Conservation (phyloP, 2,888 invertebrate species). For the Diarsia brunnea region DNA sequence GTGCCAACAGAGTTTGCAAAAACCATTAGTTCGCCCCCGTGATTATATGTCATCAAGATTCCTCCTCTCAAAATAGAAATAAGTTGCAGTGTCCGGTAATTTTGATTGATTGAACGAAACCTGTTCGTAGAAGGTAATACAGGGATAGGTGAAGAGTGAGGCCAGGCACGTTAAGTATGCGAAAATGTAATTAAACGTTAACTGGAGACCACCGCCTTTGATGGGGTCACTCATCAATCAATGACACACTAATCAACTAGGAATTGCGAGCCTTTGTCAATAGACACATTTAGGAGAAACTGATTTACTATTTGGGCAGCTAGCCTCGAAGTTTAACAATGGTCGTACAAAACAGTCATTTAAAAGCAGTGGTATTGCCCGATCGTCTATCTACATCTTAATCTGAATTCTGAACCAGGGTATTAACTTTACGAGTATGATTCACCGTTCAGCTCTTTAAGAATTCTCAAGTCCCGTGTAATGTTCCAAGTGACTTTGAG, state of each 20-base stretch:
- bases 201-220: slow-evolving; percentile 27
- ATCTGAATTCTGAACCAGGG: background rate
- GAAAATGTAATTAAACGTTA: slow-evolving; percentile 29
- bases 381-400: background rate
- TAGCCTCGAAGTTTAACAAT: background rate
- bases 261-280: background rate
- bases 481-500: background rate
- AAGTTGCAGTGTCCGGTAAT: slow-evolving; percentile 56
- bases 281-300: background rate
- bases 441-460: too few species aligned
- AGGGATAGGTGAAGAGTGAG: slow-evolving; percentile 25
- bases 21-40: slow-evolving; percentile 34
- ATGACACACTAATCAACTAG: background rate
- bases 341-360: background rate
- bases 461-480: background rate
- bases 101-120: slow-evolving; percentile 61
- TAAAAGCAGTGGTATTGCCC: background rate
- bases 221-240: background rate
- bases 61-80: slow-evolving; percentile 59
- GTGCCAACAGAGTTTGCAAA: slow-evolving; percentile 17
- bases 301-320: background rate
- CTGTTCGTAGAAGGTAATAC: slow-evolving; percentile 37
- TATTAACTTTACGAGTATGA: too few species aligned
- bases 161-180: background rate
- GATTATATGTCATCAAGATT: slow-evolving; percentile 56